Evolutionary conservation across 2,888 invertebrate species (phyloP).

Genomic region (Caradrina clavipalpis): DNA sequence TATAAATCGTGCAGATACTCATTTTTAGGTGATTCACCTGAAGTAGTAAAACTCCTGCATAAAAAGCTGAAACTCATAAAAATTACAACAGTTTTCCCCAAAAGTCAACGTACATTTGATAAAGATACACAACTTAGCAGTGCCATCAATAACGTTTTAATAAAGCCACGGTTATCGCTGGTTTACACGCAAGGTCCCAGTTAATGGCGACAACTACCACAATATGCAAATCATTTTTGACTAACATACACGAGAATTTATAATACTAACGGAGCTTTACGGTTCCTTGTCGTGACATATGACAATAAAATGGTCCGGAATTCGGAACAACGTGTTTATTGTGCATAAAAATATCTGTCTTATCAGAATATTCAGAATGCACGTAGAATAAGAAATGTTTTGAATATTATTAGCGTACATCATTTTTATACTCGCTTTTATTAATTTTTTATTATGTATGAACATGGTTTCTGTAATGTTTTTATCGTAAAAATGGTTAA

Average conservation of each 20-base stretch:
- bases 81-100: slow-evolving; percentile 36
- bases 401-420: slow-evolving; percentile 77
- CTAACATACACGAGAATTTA: slow-evolving; percentile 77
- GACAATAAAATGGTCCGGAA: slow-evolving; percentile 81
- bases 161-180: slow-evolving; percentile 76
- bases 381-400: slow-evolving; percentile 71
- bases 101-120: slow-evolving; percentile 68
- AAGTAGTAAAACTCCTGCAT: not conserved
- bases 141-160: slow-evolving; percentile 85
- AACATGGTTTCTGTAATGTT: slow-evolving; percentile 59
- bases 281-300: slow-evolving; percentile 84
- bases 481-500: slow-evolving; percentile 54
- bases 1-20: slow-evolving; percentile 2
- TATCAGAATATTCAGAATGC: slow-evolving; percentile 73
- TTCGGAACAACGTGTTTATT: slow-evolving; percentile 87
- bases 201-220: slow-evolving; percentile 79
- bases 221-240: slow-evolving; percentile 86
- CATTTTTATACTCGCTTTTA: slow-evolving; percentile 69
- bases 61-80: slow-evolving; percentile 5
- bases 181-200: slow-evolving; percentile 79
- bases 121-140: slow-evolving; percentile 74
- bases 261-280: slow-evolving; percentile 79
- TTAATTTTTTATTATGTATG: slow-evolving; percentile 66
- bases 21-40: not conserved
- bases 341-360: slow-evolving; percentile 79